Percentiles rank a stretch among this genome's conserved stretches.
Evolutionary conservation across 2,888 invertebrate genomes (phyloP).

Genomic region (Mythimna impura): DNA sequence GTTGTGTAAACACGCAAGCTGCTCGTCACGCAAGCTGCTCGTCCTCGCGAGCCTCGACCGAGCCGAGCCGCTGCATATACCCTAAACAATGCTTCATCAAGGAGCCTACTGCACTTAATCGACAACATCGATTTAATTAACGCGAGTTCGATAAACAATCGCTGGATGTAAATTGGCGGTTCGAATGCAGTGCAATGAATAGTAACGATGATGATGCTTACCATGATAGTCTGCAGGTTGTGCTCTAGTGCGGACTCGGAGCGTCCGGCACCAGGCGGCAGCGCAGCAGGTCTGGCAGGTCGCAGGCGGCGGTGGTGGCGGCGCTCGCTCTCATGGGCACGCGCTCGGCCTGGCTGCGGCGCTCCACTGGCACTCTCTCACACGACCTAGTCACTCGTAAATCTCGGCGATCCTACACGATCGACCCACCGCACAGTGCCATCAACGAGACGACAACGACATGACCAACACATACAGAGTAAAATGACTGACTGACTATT

Average conservation of each 20-base stretch:
- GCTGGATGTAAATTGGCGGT: background rate
- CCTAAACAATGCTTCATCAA: slow-evolving; percentile 26
- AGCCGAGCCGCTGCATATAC: slow-evolving; percentile 1
- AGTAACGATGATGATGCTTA: slow-evolving; percentile 20
- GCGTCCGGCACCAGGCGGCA: slow-evolving; percentile 28
- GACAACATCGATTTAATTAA: slow-evolving; percentile 21
- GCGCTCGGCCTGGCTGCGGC: slow-evolving; percentile 5
- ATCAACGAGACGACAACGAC: slow-evolving; percentile 49
- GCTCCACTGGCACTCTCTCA: slow-evolving; percentile 16
- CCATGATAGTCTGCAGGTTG: slow-evolving; percentile 34
- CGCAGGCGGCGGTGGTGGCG: slow-evolving; percentile 23
- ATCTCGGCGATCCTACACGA: slow-evolving; percentile 22
- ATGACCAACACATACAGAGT: slow-evolving; percentile 21
- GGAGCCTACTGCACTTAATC: slow-evolving; percentile 5
- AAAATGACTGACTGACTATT: slow-evolving; percentile 24
- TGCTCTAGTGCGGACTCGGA: slow-evolving; percentile 20
- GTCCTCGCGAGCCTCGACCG: background rate
- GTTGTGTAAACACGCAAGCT: slow-evolving; percentile 35
- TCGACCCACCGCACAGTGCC: slow-evolving; percentile 38
- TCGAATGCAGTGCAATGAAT: background rate
- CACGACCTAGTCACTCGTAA: slow-evolving; percentile 5
- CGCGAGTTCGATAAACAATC: slow-evolving; percentile 18
- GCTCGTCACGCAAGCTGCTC: background rate
- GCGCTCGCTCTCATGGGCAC: slow-evolving; percentile 42
- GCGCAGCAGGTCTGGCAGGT: slow-evolving; percentile 26